Conservation (phyloP, 2,113 vertebrate genomes). For the Perca fluviatilis region DNA sequence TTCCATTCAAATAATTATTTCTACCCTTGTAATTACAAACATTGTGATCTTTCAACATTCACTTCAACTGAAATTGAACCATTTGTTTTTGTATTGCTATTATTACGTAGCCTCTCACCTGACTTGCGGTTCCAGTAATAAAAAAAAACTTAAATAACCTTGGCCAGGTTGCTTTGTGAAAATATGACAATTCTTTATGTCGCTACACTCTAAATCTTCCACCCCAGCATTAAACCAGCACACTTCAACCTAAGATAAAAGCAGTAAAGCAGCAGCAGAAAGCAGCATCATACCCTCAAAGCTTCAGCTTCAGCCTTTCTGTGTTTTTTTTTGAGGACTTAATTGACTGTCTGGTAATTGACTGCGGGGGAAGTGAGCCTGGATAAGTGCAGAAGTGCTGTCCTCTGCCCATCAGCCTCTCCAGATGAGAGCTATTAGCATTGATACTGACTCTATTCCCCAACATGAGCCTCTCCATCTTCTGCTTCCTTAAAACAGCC, state of each 20-base stretch:
- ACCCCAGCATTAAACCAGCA: slow-evolving; percentile 15
- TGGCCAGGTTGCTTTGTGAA: slow-evolving; percentile 30
- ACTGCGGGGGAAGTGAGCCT: slow-evolving; percentile 69
- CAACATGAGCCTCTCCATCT: slow-evolving; percentile 55
- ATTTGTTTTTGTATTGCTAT: background rate
- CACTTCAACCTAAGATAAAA: slow-evolving; percentile 41
- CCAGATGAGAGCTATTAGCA: slow-evolving; percentile 81
- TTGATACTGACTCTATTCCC: slow-evolving; percentile 52
- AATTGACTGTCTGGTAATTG: slow-evolving; percentile 84
- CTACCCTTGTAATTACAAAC: background rate
- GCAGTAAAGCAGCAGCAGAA: slow-evolving; percentile 23
- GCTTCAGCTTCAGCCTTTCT: slow-evolving; percentile 33
- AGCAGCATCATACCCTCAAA: slow-evolving; percentile 31
- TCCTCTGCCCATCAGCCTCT: slow-evolving; percentile 81
- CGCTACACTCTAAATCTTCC: slow-evolving; percentile 12
- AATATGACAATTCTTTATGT: slow-evolving; percentile 21
- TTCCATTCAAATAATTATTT: background rate
- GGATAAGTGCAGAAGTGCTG: slow-evolving; percentile 76
- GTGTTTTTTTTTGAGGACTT: slow-evolving; percentile 66
- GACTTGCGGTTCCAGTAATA: slow-evolving; percentile 22
- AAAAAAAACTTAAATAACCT: slow-evolving; percentile 25
- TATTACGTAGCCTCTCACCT: background rate
- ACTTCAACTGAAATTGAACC: background rate
- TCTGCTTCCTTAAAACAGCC: slow-evolving; percentile 26
- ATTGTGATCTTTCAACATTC: background rate